These are phyloP conservation scores for Pheosia gnoma DNA, from an alignment of 2,888 invertebrate species.

Conservation along the genomic window DNA sequence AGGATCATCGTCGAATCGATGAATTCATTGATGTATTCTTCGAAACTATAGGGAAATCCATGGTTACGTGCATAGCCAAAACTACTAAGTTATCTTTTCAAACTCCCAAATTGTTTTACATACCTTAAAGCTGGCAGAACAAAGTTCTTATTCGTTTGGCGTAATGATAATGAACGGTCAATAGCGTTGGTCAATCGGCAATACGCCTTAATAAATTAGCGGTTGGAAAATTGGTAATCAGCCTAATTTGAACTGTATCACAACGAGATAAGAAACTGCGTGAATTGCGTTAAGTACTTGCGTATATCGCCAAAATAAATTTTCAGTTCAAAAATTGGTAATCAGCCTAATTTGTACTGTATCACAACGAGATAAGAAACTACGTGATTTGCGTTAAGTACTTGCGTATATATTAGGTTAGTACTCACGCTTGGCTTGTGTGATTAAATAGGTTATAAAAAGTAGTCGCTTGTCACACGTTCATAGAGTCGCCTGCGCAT, in stretches of 20 bases:
- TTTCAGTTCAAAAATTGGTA: too few species aligned
- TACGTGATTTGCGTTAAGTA: constrained; percentile 1
- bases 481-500: constrained; percentile 26
- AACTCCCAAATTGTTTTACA: not conserved
- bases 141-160: constrained; percentile 18
- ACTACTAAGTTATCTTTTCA: constrained; percentile 11
- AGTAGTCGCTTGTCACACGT: constrained; percentile 35
- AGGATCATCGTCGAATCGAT: not conserved
- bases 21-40: constrained; percentile 28
- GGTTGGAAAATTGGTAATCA: constrained; percentile 15
- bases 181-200: constrained; percentile 26
- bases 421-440: constrained; percentile 22
- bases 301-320: constrained; percentile 20
- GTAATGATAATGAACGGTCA: constrained; percentile 20
- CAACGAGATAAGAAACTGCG: constrained; percentile 14
- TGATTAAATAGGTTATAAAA: constrained; percentile 38
- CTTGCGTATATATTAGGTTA: constrained; percentile 35
- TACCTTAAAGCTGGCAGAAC: fast-evolving
- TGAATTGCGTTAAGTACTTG: constrained; percentile 18
- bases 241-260: constrained; percentile 26
- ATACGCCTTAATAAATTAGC: constrained; percentile 16
- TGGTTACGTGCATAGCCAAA: constrained; percentile 11
- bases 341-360: constrained; percentile 22
- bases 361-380: constrained; percentile 14
- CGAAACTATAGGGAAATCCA: constrained; percentile 32